phyloP scores from a whole-genome alignment of 1,140 invertebrate genomes.

The Diorhabda carinulata region DNA sequence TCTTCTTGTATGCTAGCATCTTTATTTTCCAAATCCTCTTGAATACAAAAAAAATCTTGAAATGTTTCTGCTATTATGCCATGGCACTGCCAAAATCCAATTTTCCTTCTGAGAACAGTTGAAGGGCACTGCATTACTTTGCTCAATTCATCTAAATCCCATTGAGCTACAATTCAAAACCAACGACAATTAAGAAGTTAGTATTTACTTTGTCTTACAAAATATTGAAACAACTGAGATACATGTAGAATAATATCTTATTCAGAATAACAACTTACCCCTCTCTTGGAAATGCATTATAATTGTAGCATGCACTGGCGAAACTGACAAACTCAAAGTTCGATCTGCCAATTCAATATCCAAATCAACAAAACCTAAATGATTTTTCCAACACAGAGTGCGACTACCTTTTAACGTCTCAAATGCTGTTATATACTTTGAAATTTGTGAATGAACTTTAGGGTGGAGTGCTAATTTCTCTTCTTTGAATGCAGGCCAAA shows the following conservation, averaged over 20 bases:
- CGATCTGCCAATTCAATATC: conserved; percentile 86
- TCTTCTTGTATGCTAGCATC: conserved; percentile 52
- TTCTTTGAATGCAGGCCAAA: conserved; percentile 96
- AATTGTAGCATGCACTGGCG: conserved; percentile 90
- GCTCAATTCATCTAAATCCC: conserved; percentile 81
- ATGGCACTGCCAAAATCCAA: conserved; percentile 88
- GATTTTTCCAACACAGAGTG: conserved; percentile 90
- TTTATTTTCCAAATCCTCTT: conserved; percentile 66
- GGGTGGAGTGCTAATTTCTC: conserved; percentile 85
- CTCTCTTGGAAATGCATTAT: conserved; percentile 93
- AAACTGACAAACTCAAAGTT: conserved; percentile 78
- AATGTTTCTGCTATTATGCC: conserved; percentile 75
- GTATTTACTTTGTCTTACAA: background rate
- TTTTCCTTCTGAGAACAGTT: conserved; percentile 76
- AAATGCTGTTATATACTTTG: conserved; percentile 86
- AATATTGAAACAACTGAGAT: background rate
- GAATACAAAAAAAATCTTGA: conserved; percentile 70
- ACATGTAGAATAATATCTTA: no score
- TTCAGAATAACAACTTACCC: conserved; percentile 51
- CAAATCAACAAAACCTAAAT: conserved; percentile 86
- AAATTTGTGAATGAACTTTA: conserved; percentile 74
- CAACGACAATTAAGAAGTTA: background rate
- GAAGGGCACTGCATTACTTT: conserved; percentile 79
- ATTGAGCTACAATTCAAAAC: conserved; percentile 42
- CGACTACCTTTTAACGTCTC: conserved; percentile 92